Conservation (phyloP, 2,888 invertebrate genomes). For the Maniola hyperantus region DNA sequence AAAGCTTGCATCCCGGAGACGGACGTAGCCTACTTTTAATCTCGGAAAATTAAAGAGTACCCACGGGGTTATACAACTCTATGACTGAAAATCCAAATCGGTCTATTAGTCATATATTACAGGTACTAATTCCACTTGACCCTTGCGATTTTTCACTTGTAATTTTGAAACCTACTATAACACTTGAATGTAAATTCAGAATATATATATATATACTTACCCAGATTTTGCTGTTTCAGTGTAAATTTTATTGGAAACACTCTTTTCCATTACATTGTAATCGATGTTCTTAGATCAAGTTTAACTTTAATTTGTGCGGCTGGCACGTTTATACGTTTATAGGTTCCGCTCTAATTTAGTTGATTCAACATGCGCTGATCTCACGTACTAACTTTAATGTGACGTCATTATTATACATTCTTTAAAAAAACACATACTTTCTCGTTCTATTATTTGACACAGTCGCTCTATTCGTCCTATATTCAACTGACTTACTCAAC, state of each 20-base stretch:
- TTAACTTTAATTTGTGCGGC: conserved; percentile 27
- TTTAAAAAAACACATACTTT: conserved; percentile 10
- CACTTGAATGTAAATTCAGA: not conserved
- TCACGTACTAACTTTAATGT: conserved; percentile 61
- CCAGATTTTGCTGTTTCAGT: not conserved
- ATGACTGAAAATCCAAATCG: no score
- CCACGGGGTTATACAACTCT: no score
- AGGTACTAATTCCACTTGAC: no score
- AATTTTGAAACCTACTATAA: no score
- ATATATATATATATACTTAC: not conserved
- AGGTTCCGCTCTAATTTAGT: conserved; percentile 69
- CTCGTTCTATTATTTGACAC: not conserved
- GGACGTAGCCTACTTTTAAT: no score
- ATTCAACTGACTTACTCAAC: no score
- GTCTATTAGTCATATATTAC: no score
- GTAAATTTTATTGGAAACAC: not conserved
- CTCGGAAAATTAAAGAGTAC: no score
- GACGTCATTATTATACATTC: conserved; percentile 11
- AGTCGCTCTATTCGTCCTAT: not conserved
- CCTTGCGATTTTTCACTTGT: no score
- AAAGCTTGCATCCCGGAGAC: no score
- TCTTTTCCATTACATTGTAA: not conserved
- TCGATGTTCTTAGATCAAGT: conserved; percentile 10
- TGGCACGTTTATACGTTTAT: conserved; percentile 66
- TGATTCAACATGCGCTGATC: conserved; percentile 72